Conservation (phyloP, 2,113 vertebrate species). For the Tauraco erythrolophus region DNA sequence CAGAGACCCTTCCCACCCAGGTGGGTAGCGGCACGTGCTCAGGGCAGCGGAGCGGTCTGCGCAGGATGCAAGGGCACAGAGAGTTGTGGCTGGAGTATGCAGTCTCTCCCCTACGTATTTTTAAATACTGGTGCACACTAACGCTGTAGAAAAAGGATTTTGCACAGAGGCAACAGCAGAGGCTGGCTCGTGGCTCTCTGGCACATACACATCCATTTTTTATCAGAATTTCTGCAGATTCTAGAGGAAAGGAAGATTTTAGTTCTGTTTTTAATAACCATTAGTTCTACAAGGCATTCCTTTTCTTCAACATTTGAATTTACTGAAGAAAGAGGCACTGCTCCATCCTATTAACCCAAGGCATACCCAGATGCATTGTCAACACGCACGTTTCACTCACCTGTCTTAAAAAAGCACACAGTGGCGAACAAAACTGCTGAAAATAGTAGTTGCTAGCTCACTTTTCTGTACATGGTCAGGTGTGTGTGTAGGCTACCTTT, state of each 20-base stretch:
- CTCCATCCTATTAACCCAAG: not conserved
- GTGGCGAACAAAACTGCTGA: not conserved
- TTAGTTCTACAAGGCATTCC: not conserved
- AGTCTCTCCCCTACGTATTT: not conserved
- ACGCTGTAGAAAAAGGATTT: not conserved
- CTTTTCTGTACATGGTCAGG: not conserved
- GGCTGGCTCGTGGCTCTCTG: not conserved
- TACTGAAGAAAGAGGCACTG: not conserved
- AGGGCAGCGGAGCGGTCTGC: not conserved
- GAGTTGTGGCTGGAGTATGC: not conserved
- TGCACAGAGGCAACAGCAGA: not conserved
- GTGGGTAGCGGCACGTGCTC: not conserved
- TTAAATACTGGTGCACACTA: not conserved
- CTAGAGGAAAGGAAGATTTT: not conserved
- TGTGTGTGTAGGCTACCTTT: not conserved
- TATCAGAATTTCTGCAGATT: not conserved
- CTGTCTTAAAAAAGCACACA: not conserved
- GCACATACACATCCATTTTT: not conserved
- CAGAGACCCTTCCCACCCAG: not conserved
- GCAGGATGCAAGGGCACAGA: not conserved
- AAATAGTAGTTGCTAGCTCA: not conserved
- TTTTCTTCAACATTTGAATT: not conserved
- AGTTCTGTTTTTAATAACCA: not conserved
- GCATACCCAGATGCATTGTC: not conserved
- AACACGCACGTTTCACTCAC: not conserved